phyloP scores from a whole-genome alignment of 2,113 vertebrate species.

The Ptilonorhynchus violaceus region DNA sequence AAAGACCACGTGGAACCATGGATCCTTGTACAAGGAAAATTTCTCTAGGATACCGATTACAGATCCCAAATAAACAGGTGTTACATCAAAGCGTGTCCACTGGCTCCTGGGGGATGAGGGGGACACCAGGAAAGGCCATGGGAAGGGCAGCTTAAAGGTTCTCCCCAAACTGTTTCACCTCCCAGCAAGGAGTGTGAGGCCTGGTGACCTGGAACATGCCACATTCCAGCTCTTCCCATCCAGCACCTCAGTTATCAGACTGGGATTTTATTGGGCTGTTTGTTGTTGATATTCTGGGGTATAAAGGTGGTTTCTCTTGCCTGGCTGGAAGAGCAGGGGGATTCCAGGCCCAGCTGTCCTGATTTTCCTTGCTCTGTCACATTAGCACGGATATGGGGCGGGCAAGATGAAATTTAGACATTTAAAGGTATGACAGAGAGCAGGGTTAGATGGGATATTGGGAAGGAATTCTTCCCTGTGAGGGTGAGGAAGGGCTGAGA shows the following conservation, averaged over 20 bases:
- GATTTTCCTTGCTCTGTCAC: neutral
- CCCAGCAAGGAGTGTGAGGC: neutral
- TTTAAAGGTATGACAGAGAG: neutral
- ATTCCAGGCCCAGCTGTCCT: neutral
- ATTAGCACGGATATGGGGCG: fast-evolving
- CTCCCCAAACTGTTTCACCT: neutral
- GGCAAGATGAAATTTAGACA: neutral
- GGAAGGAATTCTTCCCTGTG: fast-evolving
- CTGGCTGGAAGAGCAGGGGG: neutral
- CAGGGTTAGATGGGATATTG: neutral
- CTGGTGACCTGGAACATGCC: neutral
- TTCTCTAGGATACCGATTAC: neutral
- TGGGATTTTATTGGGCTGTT: neutral
- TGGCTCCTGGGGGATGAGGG: neutral
- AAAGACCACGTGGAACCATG: fast-evolving
- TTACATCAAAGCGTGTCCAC: neutral
- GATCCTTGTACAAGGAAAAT: neutral
- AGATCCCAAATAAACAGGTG: neutral
- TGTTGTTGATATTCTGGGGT: neutral
- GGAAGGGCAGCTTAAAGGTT: neutral
- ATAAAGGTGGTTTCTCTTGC: neutral
- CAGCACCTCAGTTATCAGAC: neutral
- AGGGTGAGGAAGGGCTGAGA: neutral
- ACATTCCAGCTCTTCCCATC: neutral
- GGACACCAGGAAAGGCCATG: neutral